Evolutionary conservation across 2,797 vertebrate species (phyloP), one percentile per base, ranked within the genome.

Genomic region (Hylomyscus alleni): DNA sequence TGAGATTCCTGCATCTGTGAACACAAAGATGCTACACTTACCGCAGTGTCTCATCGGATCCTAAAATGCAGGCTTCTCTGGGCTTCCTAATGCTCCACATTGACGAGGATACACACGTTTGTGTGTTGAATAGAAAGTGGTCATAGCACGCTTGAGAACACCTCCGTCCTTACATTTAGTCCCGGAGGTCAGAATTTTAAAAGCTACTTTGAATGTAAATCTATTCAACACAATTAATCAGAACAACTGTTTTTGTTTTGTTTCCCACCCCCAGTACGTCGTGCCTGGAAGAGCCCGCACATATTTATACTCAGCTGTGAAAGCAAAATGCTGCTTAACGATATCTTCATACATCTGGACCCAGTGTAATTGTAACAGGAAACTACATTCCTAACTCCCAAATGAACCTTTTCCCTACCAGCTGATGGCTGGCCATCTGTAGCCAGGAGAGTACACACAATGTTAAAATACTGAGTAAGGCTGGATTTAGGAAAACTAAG

Each of bases 171-270:
- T 26, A 77, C 14, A 26, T 9, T 47, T 54, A 88, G 31, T 47
- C 50, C 87, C 7, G 26, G 34, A 67, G 50, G 24, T 54, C 13
- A 22, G 13, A 85, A 67, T 67, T 91, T 54, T 89, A 76, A 67
- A 93, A 96, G 47, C 15, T 62, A 34, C 31, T 11, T 78, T 62
- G n/a, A 81, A 76, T 80, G 4, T 81, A 94, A 91, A 37, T 47
- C 29, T 89, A 58, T 58, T 83, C 62, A 67, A 62, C 22, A 89
- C 31, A 82, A 86, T 52, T 69, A 56, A 56, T 29, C 50, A 47
- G 12, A 44, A 60, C 54, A 60, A 60, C 34, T 40, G 80, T 60
- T 20, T 52, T 29, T 22, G 52, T 52, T 10, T 90, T 69, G 1
- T 0, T 37, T 37, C 15, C 58, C 6, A 3, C 1, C 20, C 5